Base-by-base conservation (phyloP, 2,797 vertebrate species). In the Chromis chromis region DNA sequence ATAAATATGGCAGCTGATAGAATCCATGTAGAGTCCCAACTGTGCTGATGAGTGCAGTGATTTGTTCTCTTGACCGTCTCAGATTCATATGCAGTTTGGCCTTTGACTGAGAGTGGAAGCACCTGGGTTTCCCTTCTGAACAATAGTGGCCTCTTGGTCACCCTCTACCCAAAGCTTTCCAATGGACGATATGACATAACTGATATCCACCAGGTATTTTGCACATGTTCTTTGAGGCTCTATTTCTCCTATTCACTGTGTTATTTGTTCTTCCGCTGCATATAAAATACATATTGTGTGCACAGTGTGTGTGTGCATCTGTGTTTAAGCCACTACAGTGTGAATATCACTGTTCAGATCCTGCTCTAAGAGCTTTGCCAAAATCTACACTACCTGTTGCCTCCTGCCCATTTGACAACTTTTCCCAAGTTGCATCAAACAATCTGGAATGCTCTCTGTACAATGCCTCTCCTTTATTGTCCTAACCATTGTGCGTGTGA, bases 61-160 rank as follows among this genome's bases (percentile, higher is more conserved):
- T 57, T 70, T 3, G 42, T 65, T 31, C 49, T 53, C 25, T 78
- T 56, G 17, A 58, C 24, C 28, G 24, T 54, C 57, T 65, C 66
- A 24, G 36, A 36, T 46, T 39, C 52, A 39, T 22, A 60, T 10
- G 6, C 25, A 54, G 17, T 52, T 21, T 63, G 50, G 3, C 54
- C 64, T 39, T 60, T 59, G 65, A 19, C 22, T 17, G 54, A 25
- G 19, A 44, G 60, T 85, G 89, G 91, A 93, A 90, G 64, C 92
- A 94, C 82, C 91, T 93, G 91, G 66, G 63, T 71, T 91, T 86
- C 86, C 85, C 65, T 54, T 75, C 40, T 46, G 76, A 89, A 93
- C 88, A 93, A 92, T 90, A 59, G 71, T 57, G 69, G 39, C 74
- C 82, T 56, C 64, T 49, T 39, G n/a, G 50, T 86, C 78, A 83